Percentiles rank a stretch among this genome's conserved stretches.
Evolutionary conservation across 1,140 invertebrate genomes (phyloP).

Genomic region (Belonocnema kinseyi): DNA sequence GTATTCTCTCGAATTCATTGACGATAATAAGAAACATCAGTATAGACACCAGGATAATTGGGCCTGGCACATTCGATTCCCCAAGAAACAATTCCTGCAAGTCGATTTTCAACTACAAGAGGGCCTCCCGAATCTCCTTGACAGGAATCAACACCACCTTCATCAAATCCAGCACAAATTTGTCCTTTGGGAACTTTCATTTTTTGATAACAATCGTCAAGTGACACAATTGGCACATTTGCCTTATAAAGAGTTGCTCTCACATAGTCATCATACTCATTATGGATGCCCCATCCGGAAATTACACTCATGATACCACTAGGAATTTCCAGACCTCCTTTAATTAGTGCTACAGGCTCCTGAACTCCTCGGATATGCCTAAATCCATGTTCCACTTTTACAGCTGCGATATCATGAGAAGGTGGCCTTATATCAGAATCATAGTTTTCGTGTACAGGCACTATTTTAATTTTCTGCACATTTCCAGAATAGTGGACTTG

Average conservation of each 20-base stretch:
- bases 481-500: neutral
- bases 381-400: neutral
- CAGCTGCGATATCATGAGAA: neutral
- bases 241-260: constrained; percentile 25
- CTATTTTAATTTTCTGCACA: neutral
- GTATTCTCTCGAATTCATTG: constrained; percentile 31
- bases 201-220: neutral
- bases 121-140: constrained; percentile 43
- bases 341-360: neutral
- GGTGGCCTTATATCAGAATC: neutral
- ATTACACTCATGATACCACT: neutral
- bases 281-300: constrained; percentile 35
- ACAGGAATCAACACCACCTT: constrained; percentile 36
- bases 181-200: constrained; percentile 32
- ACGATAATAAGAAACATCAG: constrained; percentile 32
- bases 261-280: neutral
- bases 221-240: constrained; percentile 30
- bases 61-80: constrained; percentile 37
- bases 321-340: neutral
- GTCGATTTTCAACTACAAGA: constrained; percentile 20
- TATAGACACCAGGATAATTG: constrained; percentile 38
- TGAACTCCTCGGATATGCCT: neutral
- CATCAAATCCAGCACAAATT: constrained; percentile 34
- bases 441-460: neutral
- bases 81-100: constrained; percentile 37